Conservation (phyloP, 2,113 vertebrate species). For the Anolis carolinensis region DNA sequence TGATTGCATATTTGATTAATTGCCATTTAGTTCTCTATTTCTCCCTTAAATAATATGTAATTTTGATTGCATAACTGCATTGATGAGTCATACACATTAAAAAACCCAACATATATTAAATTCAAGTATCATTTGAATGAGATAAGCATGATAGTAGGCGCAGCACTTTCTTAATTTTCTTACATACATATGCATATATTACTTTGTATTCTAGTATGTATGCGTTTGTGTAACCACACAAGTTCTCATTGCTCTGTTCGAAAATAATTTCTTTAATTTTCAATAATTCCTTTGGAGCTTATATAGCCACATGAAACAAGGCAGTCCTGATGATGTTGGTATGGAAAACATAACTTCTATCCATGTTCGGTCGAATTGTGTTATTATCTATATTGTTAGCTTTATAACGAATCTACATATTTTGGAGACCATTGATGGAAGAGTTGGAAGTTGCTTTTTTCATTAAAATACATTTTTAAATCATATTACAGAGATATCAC, state of each 20-base stretch:
- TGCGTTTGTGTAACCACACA: background rate
- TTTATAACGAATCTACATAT: background rate
- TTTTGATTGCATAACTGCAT: slow-evolving; percentile 70
- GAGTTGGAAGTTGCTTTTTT: background rate
- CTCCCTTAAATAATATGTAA: slow-evolving; percentile 69
- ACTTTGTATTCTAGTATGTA: background rate
- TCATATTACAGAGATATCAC: background rate
- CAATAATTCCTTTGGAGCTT: slow-evolving; percentile 14
- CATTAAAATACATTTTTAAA: background rate
- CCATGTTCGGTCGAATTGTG: background rate
- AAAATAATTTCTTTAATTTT: slow-evolving; percentile 31
- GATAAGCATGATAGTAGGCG: slow-evolving; percentile 27
- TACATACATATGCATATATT: background rate
- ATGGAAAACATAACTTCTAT: background rate
- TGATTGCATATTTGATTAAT: slow-evolving; percentile 78
- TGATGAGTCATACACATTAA: slow-evolving; percentile 64
- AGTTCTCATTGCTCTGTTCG: slow-evolving; percentile 6
- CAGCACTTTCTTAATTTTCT: slow-evolving; percentile 43
- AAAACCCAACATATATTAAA: slow-evolving; percentile 50
- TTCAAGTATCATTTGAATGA: slow-evolving; percentile 50
- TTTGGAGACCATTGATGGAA: background rate
- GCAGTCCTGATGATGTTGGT: background rate
- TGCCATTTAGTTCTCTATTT: slow-evolving; percentile 74
- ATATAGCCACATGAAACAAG: slow-evolving; percentile 18
- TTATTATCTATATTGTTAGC: background rate